A percentile compares a stretch with the other conserved stretches of the same genome.
phyloP scores from a whole-genome alignment of 2,113 vertebrate genomes.

The Nannospalax galili region DNA sequence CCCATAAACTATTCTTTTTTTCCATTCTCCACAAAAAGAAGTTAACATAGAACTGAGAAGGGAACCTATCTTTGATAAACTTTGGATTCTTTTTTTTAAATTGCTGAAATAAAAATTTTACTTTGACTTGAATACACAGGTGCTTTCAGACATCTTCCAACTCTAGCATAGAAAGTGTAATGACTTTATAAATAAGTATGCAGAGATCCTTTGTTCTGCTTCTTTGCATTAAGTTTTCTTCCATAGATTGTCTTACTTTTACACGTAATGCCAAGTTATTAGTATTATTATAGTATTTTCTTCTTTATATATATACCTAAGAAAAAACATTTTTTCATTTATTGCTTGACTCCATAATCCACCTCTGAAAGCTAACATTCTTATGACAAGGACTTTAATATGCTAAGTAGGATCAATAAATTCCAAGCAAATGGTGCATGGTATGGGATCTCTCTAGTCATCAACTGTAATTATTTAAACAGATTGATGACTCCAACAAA shows the following conservation, averaged over 20 bases:
- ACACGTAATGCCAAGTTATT: neutral
- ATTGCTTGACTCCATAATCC: constrained; percentile 96
- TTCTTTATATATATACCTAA: no score
- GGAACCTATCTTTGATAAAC: constrained; percentile 53
- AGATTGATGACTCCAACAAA: constrained; percentile 91
- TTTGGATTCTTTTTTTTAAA: neutral
- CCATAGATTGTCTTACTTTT: neutral
- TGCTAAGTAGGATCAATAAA: constrained; percentile 86
- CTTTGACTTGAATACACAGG: neutral
- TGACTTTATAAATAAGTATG: neutral
- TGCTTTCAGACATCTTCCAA: neutral
- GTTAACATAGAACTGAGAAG: neutral
- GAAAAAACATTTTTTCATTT: constrained; percentile 95
- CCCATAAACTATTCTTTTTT: neutral
- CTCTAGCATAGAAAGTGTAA: neutral
- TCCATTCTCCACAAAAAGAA: neutral
- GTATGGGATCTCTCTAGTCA: constrained; percentile 84
- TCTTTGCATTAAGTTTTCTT: neutral
- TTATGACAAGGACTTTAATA: constrained; percentile 93
- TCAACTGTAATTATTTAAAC: constrained; percentile 84
- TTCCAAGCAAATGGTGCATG: constrained; percentile 94
- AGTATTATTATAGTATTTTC: neutral
- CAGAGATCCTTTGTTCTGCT: neutral
- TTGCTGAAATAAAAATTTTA: neutral
- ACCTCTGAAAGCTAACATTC: constrained; percentile 93